A percentile compares a stretch with the other conserved stretches of the same genome.
phyloP scores from a whole-genome alignment of 2,888 invertebrate genomes.

The Caenorhabditis parvicauda region DNA sequence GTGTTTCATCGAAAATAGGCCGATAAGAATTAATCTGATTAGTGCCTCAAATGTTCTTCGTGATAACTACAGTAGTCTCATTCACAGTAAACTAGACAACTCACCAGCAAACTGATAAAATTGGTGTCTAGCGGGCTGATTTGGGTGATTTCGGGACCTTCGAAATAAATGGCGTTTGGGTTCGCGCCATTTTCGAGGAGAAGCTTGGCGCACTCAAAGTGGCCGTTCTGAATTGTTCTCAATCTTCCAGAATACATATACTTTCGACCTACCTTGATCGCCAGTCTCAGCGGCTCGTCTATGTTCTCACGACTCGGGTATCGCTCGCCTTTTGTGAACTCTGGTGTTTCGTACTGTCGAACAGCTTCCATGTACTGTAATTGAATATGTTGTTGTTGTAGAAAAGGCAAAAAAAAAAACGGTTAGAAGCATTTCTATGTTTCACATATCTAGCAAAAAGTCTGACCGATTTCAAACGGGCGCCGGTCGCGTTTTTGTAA shows the following conservation, averaged over 20 bases:
- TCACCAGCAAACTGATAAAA: conserved; percentile 75
- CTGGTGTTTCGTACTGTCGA: conserved; percentile 41
- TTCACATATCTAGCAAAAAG: no score
- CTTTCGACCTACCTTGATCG: conserved; percentile 70
- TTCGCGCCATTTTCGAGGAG: conserved; percentile 82
- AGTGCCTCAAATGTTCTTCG: no score
- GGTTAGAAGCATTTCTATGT: no score
- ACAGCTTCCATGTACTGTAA: conserved; percentile 48
- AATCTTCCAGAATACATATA: not conserved
- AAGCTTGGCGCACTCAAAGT: conserved; percentile 69
- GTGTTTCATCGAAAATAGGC: no score
- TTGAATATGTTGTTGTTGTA: no score
- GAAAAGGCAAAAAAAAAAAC: no score
- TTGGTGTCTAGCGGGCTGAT: conserved; percentile 72
- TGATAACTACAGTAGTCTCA: not conserved
- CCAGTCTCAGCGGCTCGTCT: conserved; percentile 84
- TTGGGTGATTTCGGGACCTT: conserved; percentile 76
- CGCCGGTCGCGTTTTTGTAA: no score
- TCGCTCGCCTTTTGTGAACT: conserved; percentile 30
- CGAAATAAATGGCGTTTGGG: conserved; percentile 76
- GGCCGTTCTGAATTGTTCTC: conserved; percentile 45
- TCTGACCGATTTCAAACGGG: no score
- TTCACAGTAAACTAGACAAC: not conserved
- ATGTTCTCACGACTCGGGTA: conserved; percentile 59
- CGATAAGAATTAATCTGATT: no score